phyloP scores from a whole-genome alignment of 2,888 invertebrate genomes.

The Minunthozetes semirufus region DNA sequence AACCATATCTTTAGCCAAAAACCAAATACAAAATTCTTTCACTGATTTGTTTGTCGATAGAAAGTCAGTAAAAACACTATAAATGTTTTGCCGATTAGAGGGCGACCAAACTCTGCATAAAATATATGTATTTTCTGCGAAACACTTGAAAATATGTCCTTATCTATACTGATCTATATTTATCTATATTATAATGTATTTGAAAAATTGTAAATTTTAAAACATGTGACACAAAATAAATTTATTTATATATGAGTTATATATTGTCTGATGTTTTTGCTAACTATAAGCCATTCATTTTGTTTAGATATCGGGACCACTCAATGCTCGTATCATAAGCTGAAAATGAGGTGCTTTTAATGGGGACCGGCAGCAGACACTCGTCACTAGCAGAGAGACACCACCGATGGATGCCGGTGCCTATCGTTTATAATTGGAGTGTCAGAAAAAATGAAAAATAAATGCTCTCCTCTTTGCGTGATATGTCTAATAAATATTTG shows the following conservation, averaged over 20 bases:
- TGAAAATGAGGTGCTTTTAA: not conserved
- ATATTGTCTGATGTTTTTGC: not conserved
- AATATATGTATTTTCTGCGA: not conserved
- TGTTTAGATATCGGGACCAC: not conserved
- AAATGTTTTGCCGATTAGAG: not conserved
- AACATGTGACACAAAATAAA: not conserved
- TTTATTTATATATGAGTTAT: not conserved
- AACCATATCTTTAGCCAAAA: not conserved
- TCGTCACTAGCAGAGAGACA: not conserved
- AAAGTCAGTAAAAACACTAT: not conserved
- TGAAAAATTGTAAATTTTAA: not conserved
- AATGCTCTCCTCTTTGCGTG: constrained; percentile 13
- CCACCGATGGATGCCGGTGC: not conserved
- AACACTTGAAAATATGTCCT: not conserved
- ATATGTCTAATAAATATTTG: not conserved
- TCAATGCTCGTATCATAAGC: not conserved
- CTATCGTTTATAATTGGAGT: not conserved
- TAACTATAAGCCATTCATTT: not conserved
- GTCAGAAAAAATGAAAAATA: constrained; percentile 2
- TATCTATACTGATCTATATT: too few species aligned
- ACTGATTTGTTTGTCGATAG: not conserved
- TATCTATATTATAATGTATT: not conserved
- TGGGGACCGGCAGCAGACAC: constrained; percentile 21
- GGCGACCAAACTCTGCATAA: not conserved
- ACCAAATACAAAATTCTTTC: constrained; percentile 9